These are phyloP conservation scores for Chloroceryle amazona DNA, from an alignment of 2,797 vertebrate genomes.

Conservation along the genomic window DNA sequence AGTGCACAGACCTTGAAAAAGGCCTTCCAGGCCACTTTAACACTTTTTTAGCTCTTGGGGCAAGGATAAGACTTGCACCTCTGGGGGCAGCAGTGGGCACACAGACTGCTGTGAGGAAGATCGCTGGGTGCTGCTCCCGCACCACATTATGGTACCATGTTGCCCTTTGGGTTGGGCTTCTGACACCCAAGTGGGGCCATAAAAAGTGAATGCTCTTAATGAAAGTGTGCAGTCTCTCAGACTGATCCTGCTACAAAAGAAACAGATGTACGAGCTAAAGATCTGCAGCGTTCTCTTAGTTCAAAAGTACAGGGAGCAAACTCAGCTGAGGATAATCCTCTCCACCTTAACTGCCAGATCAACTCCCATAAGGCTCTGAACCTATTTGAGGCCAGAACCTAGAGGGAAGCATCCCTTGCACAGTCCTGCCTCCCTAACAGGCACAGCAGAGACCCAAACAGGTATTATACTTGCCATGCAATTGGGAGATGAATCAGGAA, in stretches of 20 bases:
- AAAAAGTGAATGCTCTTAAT: not conserved
- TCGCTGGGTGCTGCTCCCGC: not conserved
- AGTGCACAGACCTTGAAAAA: not conserved
- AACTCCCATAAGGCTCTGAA: not conserved
- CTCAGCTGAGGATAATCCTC: not conserved
- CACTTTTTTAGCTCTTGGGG: fast-evolving
- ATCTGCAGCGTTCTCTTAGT: not conserved
- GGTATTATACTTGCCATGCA: not conserved
- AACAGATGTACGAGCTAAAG: not conserved
- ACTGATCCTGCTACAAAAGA: not conserved
- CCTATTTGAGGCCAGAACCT: not conserved
- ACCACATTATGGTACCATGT: fast-evolving
- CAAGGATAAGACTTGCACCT: fast-evolving
- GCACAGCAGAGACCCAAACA: not conserved
- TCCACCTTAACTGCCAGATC: not conserved
- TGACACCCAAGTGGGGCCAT: not conserved
- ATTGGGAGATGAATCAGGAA: not conserved
- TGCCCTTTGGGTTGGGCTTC: not conserved
- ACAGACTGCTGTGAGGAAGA: fast-evolving
- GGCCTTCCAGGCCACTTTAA: not conserved
- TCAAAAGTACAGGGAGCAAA: not conserved
- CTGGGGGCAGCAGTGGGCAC: not conserved
- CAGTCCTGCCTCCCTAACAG: not conserved
- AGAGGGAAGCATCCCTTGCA: not conserved
- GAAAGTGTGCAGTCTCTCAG: not conserved